Evolutionary conservation across 23 tunicate species (phyloP), one percentile per base, ranked within the genome.

Genomic region (Corella eumyota): DNA sequence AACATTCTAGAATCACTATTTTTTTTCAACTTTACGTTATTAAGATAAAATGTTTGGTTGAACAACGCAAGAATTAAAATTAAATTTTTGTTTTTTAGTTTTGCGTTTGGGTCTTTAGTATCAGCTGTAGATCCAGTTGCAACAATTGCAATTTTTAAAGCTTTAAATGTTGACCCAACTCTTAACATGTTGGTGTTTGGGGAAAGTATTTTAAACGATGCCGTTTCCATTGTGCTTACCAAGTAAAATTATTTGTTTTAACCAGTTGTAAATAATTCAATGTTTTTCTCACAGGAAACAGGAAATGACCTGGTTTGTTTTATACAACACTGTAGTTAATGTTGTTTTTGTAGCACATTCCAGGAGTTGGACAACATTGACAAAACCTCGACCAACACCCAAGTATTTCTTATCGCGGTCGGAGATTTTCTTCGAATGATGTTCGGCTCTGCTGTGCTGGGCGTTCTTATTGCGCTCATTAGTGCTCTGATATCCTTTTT

Each of bases 101-200:
- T 92, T 34, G 98, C 98, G 19, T 92, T 72, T 60, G 98, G 98
- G 19, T 82, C 98, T 36, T 30, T 92, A 33, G 92, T 92, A 30
- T 92, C 98, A 32, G 98, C 98, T 22, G 98, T 92, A 28, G 98
- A 92, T 45, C 98, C 98, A 0, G 98, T 92, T 7, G 98, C 98
- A 27, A 92, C 98, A 30, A 82, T 92, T 46, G 98, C 98, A 6
- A 92, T 92, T 21, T 92, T 92, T 58, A 81, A 82, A 56, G 98
- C 98, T 20, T 60, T 92, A 33, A 77, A 92, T 62, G 98, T 92
- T 25, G 98, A 92, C 59, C 98, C 98, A 0, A 79, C 83, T n/a
- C 53, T 92, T 29, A 92, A 92, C 71, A 92, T 92, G 98, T 62
- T 92, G 69, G 98, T 92, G 21, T 92, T 92, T 70, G 98, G 98